Conservation (phyloP, 2,797 vertebrate genomes). For the Capromys pilorides region DNA sequence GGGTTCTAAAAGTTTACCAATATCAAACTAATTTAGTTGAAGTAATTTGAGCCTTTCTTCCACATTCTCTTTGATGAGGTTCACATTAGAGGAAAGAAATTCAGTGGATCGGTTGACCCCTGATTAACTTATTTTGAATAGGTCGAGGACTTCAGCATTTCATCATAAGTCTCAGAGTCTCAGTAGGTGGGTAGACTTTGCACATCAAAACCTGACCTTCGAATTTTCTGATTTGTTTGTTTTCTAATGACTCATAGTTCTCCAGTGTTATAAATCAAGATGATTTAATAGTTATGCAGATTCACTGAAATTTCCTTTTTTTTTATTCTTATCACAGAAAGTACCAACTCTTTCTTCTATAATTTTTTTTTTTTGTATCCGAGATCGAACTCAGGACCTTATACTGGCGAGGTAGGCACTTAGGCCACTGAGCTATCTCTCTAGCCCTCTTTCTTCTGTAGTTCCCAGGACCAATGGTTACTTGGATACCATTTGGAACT, state of each 20-base stretch:
- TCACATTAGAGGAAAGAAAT: slow-evolving; percentile 26
- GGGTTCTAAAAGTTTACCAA: neutral
- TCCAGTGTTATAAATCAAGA: neutral
- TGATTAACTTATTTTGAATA: slow-evolving; percentile 58
- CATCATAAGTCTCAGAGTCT: neutral
- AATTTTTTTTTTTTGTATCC: too few species aligned
- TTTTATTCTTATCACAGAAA: neutral
- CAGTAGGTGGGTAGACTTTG: neutral
- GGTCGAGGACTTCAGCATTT: neutral
- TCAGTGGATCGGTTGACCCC: neutral
- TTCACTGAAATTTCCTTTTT: neutral
- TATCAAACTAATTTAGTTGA: neutral
- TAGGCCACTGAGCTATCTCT: too few species aligned
- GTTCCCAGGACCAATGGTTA: neutral
- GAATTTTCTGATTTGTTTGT: neutral
- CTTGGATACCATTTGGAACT: neutral
- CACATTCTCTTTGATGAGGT: slow-evolving; percentile 2
- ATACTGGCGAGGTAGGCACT: too few species aligned
- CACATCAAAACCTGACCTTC: neutral
- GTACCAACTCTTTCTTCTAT: neutral
- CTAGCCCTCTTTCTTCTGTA: neutral
- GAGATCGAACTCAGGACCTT: too few species aligned
- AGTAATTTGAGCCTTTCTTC: neutral
- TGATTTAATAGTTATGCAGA: neutral
- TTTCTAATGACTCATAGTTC: neutral